Evolutionary conservation across 2,113 vertebrate genomes (phyloP), one percentile per base, ranked within the genome.

Genomic region (Bungarus multicinctus): DNA sequence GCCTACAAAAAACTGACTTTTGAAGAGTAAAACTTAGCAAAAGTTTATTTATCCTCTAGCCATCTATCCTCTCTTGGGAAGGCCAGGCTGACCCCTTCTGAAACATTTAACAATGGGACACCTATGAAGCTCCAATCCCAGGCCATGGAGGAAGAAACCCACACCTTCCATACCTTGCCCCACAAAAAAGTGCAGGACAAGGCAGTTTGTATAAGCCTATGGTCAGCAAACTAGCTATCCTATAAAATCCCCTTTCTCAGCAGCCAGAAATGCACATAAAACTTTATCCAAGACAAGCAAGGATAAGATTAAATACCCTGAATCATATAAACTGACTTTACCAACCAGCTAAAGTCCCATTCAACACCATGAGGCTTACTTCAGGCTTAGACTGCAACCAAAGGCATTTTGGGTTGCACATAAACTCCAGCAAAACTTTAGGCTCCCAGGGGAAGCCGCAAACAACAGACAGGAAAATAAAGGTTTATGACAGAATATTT

Each of bases 401-500:
- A 81, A 81, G 74, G 34, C 34, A 64, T 43, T 64, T 64, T 20
- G 47, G 8, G 22, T 23, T 16, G 12, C 34, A 81, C 34, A 8
- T 39, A 81, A 39, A 20, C 25, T 85, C 52, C 52, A 30, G n/a
- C 7, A 74, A 90, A 27, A 22, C 60, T 10, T 25, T 89, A 34
- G 69, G 53, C 16, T 89, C 45, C 11, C 47, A 39, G 10, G 5
- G 22, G 25, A 55, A 54, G 92, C 69, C 1, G 30, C 16, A 88
- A 18, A 85, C 22, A 58, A 81, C 14, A 91, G 85, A 53, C 54
- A 30, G 85, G 69, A 69, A 94, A 88, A 81, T 34, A 0, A 30
- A 4, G 5, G 91, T 88, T 90, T 91, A 91, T 87, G 89, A 94
- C 87, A 95, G 93, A 95, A 94, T 96, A 96, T n/a, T 94, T 96